A percentile compares a stretch with the other conserved stretches of the same genome.
phyloP scores from a whole-genome alignment of 2,888 invertebrate species.

The Prostheceraeus crozeri region DNA sequence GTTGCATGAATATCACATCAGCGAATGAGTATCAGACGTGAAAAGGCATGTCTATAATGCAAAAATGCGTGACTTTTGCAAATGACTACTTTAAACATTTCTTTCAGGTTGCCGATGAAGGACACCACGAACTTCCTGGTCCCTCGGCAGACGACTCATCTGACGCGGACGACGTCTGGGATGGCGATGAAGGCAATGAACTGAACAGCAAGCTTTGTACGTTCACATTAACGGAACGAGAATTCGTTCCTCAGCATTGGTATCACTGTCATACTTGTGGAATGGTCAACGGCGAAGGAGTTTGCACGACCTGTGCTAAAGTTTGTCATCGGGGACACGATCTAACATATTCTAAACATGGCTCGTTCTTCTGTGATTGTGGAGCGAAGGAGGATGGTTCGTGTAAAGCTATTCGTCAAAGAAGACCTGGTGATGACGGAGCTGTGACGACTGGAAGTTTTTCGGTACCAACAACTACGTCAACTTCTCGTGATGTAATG shows the following conservation, averaged over 20 bases:
- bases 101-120: too few relatives aligned
- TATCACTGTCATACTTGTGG: conserved; percentile 95
- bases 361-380: conserved; percentile 98
- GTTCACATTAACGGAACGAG: conserved; percentile 88
- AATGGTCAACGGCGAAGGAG: conserved; percentile 96
- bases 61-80: too few relatives aligned
- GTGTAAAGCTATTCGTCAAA: conserved; percentile 48
- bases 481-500: too few relatives aligned
- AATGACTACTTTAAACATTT: too few relatives aligned
- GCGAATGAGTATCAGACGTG: too few relatives aligned
- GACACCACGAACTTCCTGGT: too few relatives aligned
- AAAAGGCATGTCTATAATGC: too few relatives aligned
- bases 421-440: neutral
- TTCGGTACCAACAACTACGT: too few relatives aligned
- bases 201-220: conserved; percentile 69
- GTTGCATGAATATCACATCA: too few relatives aligned
- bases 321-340: conserved; percentile 95
- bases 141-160: too few relatives aligned
- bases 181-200: conserved; percentile 14
- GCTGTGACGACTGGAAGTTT: neutral
- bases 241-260: conserved; percentile 81
- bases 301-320: conserved; percentile 90
- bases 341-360: conserved; percentile 88
- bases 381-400: conserved; percentile 73
- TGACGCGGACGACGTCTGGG: too few relatives aligned